A percentile compares a stretch with the other conserved stretches of the same genome.
These are phyloP conservation scores for Apostichopus japonicus DNA, from an alignment of 35 echinoderm and acorn worm genomes.

Conservation along the genomic window DNA sequence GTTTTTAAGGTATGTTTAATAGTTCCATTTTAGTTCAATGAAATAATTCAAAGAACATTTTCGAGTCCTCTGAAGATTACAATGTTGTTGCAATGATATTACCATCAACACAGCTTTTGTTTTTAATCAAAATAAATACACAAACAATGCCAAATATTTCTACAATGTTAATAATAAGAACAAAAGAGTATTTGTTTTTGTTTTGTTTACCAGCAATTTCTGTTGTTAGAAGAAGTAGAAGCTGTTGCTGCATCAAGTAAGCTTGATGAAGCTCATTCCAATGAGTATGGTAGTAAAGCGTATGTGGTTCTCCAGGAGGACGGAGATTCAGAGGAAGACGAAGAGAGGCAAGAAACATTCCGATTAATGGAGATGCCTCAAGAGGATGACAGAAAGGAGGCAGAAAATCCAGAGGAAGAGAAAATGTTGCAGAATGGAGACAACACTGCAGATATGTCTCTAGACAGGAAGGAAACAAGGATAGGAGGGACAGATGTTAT, in stretches of 20 bases:
- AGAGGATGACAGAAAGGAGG: background rate
- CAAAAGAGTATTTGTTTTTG: background rate
- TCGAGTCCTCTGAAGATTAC: too few relatives aligned
- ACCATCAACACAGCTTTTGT: too few relatives aligned
- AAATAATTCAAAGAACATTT: too few relatives aligned
- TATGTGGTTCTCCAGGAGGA: slow-evolving; percentile 33
- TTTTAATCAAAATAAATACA: too few relatives aligned
- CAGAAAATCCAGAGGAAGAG: background rate
- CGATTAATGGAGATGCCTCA: slow-evolving; percentile 12
- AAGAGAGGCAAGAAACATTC: slow-evolving; percentile 12
- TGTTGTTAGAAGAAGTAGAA: slow-evolving; percentile 57
- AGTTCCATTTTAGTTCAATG: too few relatives aligned
- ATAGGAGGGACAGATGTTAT: background rate
- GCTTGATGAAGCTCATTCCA: slow-evolving; percentile 48
- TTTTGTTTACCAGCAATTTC: slow-evolving; percentile 56
- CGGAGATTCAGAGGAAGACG: background rate
- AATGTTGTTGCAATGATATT: too few relatives aligned
- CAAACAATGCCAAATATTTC: too few relatives aligned
- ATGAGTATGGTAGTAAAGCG: slow-evolving; percentile 30
- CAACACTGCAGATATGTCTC: background rate
- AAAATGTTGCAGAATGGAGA: background rate
- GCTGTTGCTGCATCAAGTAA: background rate
- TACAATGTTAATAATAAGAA: too few relatives aligned
- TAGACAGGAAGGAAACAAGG: background rate
- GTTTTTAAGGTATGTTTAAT: too few relatives aligned